These are phyloP conservation scores for Archocentrus centrarchus DNA, from an alignment of 2,113 vertebrate genomes.

Conservation along the genomic window DNA sequence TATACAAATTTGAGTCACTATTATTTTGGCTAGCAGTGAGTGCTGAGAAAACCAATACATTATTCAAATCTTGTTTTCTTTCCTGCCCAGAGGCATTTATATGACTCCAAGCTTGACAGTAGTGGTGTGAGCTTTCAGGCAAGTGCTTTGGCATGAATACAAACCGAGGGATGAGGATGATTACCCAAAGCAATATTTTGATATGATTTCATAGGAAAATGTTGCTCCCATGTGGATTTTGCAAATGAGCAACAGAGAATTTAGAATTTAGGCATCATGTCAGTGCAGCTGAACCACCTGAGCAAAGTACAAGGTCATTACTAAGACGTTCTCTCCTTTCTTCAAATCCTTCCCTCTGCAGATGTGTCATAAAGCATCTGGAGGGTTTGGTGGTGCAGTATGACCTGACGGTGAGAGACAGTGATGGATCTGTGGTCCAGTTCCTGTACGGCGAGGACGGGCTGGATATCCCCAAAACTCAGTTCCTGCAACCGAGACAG, in stretches of 20 bases:
- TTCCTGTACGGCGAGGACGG: slow-evolving; percentile 98
- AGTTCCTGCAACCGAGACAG: slow-evolving; percentile 89
- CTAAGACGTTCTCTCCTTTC: neutral
- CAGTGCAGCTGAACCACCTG: neutral
- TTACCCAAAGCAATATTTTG: neutral
- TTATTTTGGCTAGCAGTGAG: neutral
- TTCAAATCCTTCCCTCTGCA: neutral
- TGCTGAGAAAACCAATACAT: neutral
- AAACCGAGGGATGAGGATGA: neutral
- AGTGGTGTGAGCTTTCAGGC: neutral
- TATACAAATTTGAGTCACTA: too few relatives aligned
- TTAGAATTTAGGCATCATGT: neutral
- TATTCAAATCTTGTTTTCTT: neutral
- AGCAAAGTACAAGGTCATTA: neutral
- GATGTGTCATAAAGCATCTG: slow-evolving; percentile 88
- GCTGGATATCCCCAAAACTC: slow-evolving; percentile 94
- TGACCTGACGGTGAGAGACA: slow-evolving; percentile 94
- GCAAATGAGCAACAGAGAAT: neutral
- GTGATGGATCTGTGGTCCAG: slow-evolving; percentile 95
- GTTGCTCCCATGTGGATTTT: neutral
- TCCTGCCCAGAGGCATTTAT: neutral
- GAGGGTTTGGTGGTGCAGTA: slow-evolving; percentile 97
- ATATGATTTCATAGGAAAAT: neutral
- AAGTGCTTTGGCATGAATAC: neutral
- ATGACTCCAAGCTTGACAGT: neutral